These are phyloP conservation scores for Agonopterix alstromeriana DNA, from an alignment of 2,888 invertebrate species.

Conservation along the genomic window DNA sequence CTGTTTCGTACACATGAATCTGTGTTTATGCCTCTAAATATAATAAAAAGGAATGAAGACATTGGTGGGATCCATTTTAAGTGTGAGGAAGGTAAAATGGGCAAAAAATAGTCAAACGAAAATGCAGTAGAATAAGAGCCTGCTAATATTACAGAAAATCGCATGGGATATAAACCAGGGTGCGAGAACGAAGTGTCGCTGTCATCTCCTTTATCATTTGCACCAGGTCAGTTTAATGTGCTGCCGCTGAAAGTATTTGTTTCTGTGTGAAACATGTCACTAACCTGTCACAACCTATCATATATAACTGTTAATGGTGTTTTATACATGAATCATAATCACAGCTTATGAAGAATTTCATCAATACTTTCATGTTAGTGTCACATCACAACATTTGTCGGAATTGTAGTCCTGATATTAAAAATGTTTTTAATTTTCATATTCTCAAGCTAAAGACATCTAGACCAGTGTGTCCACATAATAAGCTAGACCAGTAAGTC, in stretches of 20 bases:
- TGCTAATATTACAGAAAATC: conserved; percentile 73
- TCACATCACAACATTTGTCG: too few species aligned
- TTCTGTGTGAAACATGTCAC: conserved; percentile 72
- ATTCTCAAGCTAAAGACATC: too few species aligned
- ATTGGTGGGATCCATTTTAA: background rate
- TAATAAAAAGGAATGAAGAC: background rate
- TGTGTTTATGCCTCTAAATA: background rate
- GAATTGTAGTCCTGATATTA: too few species aligned
- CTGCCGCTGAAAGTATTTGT: conserved; percentile 61
- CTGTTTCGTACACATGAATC: too few species aligned
- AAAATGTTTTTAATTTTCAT: too few species aligned
- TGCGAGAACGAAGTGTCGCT: conserved; percentile 73
- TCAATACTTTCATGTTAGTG: background rate
- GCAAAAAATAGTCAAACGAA: conserved; percentile 3
- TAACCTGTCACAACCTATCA: conserved; percentile 51
- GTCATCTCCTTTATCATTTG: conserved; percentile 72
- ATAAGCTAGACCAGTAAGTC: too few species aligned
- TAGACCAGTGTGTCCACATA: too few species aligned
- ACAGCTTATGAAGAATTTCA: conserved; percentile 26
- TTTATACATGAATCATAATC: conserved; percentile 24
- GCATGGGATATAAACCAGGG: conserved; percentile 72
- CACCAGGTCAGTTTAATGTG: conserved; percentile 75
- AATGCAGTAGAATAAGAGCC: conserved; percentile 39
- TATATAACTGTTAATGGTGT: conserved; percentile 9
- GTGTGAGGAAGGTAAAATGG: background rate